Conservation (phyloP, 2,888 invertebrate genomes). For the Orthosia incerta region DNA sequence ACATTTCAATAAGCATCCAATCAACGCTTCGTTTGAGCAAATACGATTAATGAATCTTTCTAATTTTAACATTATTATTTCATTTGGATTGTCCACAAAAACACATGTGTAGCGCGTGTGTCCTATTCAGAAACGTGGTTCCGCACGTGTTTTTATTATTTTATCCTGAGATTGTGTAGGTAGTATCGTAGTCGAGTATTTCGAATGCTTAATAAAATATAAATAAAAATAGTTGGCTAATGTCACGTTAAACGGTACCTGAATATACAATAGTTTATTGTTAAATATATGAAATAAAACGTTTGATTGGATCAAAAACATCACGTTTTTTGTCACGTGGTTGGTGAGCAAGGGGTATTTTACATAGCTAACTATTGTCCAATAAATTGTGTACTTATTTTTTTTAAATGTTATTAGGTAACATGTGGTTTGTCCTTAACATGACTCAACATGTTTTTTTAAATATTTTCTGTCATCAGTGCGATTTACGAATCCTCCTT, state of each 20-base stretch:
- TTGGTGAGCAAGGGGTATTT: not conserved
- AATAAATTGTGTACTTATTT: too few species aligned
- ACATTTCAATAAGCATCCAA: slow-evolving; percentile 44
- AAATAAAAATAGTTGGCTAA: not conserved
- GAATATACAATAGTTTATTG: slow-evolving; percentile 15
- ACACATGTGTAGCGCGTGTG: not conserved
- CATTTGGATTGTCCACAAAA: slow-evolving; percentile 8
- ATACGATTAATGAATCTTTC: slow-evolving; percentile 41
- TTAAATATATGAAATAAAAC: not conserved
- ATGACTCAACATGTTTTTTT: too few species aligned
- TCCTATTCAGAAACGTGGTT: slow-evolving; percentile 1
- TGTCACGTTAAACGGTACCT: not conserved
- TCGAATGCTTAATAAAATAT: not conserved
- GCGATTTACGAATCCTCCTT: too few species aligned
- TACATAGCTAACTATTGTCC: not conserved
- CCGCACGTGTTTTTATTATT: slow-evolving; percentile 7
- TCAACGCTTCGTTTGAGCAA: slow-evolving; percentile 39
- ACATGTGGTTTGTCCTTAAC: too few species aligned
- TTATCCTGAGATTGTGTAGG: slow-evolving; percentile 12
- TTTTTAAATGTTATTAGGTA: too few species aligned
- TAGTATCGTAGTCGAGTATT: too few species aligned
- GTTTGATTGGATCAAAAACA: not conserved
- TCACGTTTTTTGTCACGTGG: not conserved
- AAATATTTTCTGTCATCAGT: too few species aligned
- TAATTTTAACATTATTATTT: slow-evolving; percentile 45